A percentile compares a stretch with the other conserved stretches of the same genome.
Conservation (phyloP, 1,140 invertebrate genomes). For the Leptopilina boulardi region DNA sequence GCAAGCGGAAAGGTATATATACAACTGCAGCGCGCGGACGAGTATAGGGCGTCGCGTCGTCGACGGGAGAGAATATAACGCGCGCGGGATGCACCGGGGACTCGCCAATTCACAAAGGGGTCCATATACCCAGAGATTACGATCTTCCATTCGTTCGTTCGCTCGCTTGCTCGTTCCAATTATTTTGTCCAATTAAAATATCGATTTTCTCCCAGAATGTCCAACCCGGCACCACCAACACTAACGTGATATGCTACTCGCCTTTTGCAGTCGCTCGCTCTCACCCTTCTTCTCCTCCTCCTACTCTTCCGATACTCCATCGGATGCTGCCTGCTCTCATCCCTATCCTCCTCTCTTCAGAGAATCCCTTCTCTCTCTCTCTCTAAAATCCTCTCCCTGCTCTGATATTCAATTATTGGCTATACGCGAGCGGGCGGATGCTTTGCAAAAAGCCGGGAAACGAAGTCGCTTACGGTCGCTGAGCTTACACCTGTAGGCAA, state of each 20-base stretch:
- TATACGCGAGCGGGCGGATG: constrained; percentile 48
- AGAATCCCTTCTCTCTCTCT: constrained; percentile 36
- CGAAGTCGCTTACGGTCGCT: constrained; percentile 58
- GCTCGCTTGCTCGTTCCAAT: constrained; percentile 75
- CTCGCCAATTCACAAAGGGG: constrained; percentile 66
- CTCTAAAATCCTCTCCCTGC: constrained; percentile 49
- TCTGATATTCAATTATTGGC: constrained; percentile 71
- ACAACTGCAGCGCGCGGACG: constrained; percentile 44
- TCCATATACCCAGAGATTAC: constrained; percentile 65
- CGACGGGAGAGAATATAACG: constrained; percentile 45
- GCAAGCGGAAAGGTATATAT: constrained; percentile 34
- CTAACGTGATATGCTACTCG: constrained; percentile 48
- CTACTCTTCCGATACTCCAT: constrained; percentile 29
- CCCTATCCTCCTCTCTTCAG: constrained; percentile 35
- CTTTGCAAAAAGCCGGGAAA: constrained; percentile 58
- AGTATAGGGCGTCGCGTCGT: too few relatives aligned
- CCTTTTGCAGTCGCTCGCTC: constrained; percentile 58
- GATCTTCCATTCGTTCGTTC: constrained; percentile 74
- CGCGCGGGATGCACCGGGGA: constrained; percentile 45
- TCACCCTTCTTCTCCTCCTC: too few relatives aligned
- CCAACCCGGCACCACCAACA: constrained; percentile 43
- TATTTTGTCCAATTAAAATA: constrained; percentile 77
- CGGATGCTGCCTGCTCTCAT: constrained; percentile 35
- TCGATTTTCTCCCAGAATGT: constrained; percentile 71
- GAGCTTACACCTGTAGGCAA: constrained; percentile 46